Evolutionary conservation across 2,888 invertebrate genomes (phyloP), one percentile per base, ranked within the genome.

Genomic region (Stomorhina lunata): DNA sequence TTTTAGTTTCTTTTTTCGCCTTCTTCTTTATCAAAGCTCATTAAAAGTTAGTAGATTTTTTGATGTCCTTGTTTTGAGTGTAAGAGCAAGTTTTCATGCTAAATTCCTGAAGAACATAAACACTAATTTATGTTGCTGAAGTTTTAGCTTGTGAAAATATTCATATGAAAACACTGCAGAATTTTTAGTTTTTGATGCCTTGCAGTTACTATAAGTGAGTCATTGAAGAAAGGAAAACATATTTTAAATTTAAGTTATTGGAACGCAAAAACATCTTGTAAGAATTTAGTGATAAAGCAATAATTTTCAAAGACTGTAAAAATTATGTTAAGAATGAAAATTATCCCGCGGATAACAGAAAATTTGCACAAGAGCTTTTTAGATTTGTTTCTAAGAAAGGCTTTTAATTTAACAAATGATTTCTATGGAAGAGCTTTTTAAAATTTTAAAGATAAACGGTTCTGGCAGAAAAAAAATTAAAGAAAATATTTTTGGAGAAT

Each of bases 1-100:
- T 25, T 43, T 25, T 17, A 59, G 20, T 29, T 1, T 34, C 37
- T 10, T 27, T 61, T 61, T n/a, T 59, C 43, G 6, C 4, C 50
- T 65, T 45, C 29, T 53, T 45, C 53, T 32, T 63, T 22, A 37
- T 48, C 17, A 17, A 66, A 75, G 65, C 75, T 75, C 65, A 75
- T 75, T 75, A 75, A 66, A 75, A 66, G 65, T 75, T 75, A 25
- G 43, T 45, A 25, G 55, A 65, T 45, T 57, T 43, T 57, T 57
- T 75, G 17, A 75, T 43, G 65, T 66, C 45, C 32, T 45, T 45
- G 55, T 65, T 65, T 45, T 9, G 53, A 20, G 43, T 15, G 48
- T n/a, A 71, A 22, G 32, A 20, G 0, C 2, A 50, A 73, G 68
- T 68, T 68, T 55, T 53, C 17, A 25, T n/a, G 68, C 37, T 68